Evolutionary conservation across 2,888 invertebrate species (phyloP), one percentile per base, ranked within the genome.

Genomic region (Chymomyza amoena): DNA sequence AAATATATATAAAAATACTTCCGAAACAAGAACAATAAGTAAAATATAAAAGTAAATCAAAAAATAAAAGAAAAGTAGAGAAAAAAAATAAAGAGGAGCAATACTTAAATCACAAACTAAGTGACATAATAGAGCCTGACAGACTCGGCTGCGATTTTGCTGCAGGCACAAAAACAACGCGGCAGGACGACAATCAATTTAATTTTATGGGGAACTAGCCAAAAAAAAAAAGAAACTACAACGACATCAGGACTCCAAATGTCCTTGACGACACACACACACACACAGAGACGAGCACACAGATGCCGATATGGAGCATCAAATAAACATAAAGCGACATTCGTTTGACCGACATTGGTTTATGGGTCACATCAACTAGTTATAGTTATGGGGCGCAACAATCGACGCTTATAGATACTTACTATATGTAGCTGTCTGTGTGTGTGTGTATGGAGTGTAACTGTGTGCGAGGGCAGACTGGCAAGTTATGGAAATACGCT

Each of bases 251-350:
- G 32, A 32, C 32, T 32, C 1, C 9, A 45, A 45, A 45, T 10
- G 39, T 45, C 39, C 39, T 45, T 45, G 39, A 54, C 9, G 54
- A 9, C 32, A 9, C 32, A 32, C 32, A 32, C 32, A 32, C 6
- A 32, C 28, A 6, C 52, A 52, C 2, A 18, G 32, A 51, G 32
- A 32, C 6, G 9, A 9, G 9, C 62, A 13, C 20, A 5, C 60
- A 65, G 39, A 57, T 59, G 72, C 20, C 78, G 69, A 76, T 84
- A 82, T 78, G 78, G 78, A 74, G 70, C 73, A 76, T 81, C 85
- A 81, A 81, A 81, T 82, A 82, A 82, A 82, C 76, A 80, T 78
- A 76, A 73, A 78, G 76, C 69, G 72, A 68, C 62, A 78, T 78
- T 79, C 54, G 75, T 75, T 81, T 75, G 76, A n/a, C 70, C 80